phyloP scores from a whole-genome alignment of 1,140 invertebrate genomes.

The Aphidius ervi region DNA sequence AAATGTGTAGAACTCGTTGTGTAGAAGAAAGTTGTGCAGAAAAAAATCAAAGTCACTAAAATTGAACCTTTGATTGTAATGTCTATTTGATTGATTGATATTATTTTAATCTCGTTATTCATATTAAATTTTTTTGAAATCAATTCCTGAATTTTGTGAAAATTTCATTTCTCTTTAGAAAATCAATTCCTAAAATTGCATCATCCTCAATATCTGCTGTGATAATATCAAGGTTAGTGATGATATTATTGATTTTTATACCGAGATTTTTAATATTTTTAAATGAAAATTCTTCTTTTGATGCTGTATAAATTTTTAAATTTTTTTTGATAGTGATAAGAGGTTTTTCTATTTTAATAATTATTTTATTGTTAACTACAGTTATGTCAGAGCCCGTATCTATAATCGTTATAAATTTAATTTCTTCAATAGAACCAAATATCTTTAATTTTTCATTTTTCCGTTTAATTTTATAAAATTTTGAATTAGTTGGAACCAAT shows the following conservation, averaged over 20 bases:
- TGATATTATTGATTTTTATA: too few relatives aligned
- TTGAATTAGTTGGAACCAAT: too few relatives aligned
- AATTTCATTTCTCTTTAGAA: constrained; percentile 3
- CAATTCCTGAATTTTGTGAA: constrained; percentile 1
- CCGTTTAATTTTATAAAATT: not conserved
- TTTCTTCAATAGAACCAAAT: not conserved
- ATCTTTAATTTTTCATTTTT: constrained; percentile 1
- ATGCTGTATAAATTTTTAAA: not conserved
- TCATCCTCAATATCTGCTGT: constrained; percentile 1
- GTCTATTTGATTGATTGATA: not conserved
- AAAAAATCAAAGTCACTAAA: too few relatives aligned
- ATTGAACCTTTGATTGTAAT: constrained; percentile 38
- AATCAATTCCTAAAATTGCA: constrained; percentile 8
- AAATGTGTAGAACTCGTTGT: too few relatives aligned
- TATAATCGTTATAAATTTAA: not conserved
- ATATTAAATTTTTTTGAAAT: constrained; percentile 1
- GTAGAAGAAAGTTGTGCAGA: too few relatives aligned
- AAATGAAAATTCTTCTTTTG: too few relatives aligned
- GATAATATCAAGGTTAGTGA: not conserved
- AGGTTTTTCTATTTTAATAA: too few relatives aligned
- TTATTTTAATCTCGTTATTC: not conserved
- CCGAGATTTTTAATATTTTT: too few relatives aligned
- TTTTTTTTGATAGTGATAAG: not conserved
- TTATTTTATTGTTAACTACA: not conserved
- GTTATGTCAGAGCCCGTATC: constrained; percentile 1